Evolutionary conservation across 2,888 invertebrate species (phyloP), one percentile per base, ranked within the genome.

Genomic region (Allygus modestus): DNA sequence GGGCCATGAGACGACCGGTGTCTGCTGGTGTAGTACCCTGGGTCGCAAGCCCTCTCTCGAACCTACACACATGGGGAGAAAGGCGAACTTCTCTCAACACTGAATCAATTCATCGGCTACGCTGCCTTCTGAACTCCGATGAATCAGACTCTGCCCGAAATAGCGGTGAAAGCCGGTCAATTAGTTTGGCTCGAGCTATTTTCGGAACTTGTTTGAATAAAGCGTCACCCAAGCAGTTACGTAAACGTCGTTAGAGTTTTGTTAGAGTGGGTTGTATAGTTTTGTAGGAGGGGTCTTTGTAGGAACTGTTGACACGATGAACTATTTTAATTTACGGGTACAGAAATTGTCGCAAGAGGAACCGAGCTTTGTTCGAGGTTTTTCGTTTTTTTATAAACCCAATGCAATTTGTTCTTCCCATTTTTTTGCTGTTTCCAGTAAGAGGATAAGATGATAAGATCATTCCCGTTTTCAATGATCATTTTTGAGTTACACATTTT

Each of bases 131-230:
- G 46, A 37, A 23, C 54, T 20, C 17, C 65, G 65, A 65, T 65
- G 65, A 65, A 65, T 65, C 65, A 23, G 28, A 28, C 15, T 0
- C 28, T 4, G 65, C 28, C 31, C 0, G 65, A 17, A 65, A 65
- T 65, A 65, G 65, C 65, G 17, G 65, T 15, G 65, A 65, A 65
- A 65, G 65, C 58, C 58, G 65, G 28, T 12, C 65, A 65, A 65
- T 65, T 28, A 28, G 65, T 31, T 20, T 9, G 65, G 65, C 65
- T 54, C 65, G 17, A 7, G 65, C 28, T 28, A 65, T 65, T 65
- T 65, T 0, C 0, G 65, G 28, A 58, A 58, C 58, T 58, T 65
- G 65, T 28, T 28, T 65, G 65, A 65, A 65, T 28, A 65, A 23
- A 37, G 46, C 46, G 46, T 12, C 37, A 37, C 37, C 37, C 37